Evolutionary conservation across 2,888 invertebrate species (phyloP).

Genomic region (Omphaloscelis lunosa): DNA sequence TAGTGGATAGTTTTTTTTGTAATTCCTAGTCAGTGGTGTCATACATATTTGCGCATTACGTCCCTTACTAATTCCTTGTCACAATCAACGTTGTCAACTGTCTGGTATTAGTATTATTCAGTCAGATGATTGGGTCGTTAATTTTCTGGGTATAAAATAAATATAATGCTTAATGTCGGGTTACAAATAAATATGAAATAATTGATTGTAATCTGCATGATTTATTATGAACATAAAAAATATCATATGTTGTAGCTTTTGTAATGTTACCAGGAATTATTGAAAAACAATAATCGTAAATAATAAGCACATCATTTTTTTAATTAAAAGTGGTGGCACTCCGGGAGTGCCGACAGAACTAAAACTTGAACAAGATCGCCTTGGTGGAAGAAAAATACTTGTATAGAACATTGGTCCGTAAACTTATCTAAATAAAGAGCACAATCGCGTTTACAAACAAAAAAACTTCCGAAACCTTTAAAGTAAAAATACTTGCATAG

Average conservation of each 20-base stretch:
- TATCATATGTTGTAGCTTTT: background rate
- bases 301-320: too few species aligned
- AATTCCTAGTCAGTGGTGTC: background rate
- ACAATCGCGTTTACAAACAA: too few species aligned
- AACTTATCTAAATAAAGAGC: too few species aligned
- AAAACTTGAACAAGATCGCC: too few species aligned
- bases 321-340: too few species aligned
- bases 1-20: background rate
- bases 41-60: background rate
- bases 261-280: background rate
- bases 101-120: background rate
- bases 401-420: too few species aligned
- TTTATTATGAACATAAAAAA: background rate
- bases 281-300: background rate
- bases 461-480: too few species aligned
- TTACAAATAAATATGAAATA: background rate
- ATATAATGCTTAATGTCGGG: background rate
- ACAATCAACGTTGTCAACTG: background rate
- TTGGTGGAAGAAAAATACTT: too few species aligned
- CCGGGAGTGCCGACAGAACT: too few species aligned
- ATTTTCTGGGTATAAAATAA: background rate
- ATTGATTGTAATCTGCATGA: background rate
- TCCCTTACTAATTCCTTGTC: conserved; percentile 1
- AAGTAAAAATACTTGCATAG: too few species aligned
- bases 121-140: background rate